These are phyloP conservation scores for Heliconius ismenius DNA, from an alignment of 2,888 invertebrate genomes.

Conservation along the genomic window DNA sequence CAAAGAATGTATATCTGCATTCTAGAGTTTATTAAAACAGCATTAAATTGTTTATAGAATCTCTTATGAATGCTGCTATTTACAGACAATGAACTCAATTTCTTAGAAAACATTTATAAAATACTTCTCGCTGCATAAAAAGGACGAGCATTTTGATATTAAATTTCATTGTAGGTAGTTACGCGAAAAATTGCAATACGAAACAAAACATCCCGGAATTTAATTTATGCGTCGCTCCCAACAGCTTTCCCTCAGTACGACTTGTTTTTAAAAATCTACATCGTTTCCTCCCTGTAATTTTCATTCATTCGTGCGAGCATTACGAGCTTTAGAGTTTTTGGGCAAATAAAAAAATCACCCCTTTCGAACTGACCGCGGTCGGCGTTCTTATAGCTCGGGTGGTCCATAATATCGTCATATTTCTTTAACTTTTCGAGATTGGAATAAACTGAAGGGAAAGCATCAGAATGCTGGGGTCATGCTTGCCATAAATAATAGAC, in stretches of 20 bases:
- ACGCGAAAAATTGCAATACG: constrained; percentile 47
- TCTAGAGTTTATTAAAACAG: constrained; percentile 10
- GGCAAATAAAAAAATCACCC: constrained; percentile 62
- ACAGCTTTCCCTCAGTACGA: constrained; percentile 45
- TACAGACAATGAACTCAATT: constrained; percentile 31
- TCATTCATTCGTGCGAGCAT: constrained; percentile 47
- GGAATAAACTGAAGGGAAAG: constrained; percentile 75
- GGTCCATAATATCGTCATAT: constrained; percentile 80
- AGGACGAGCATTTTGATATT: constrained; percentile 44
- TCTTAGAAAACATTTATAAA: constrained; percentile 44
- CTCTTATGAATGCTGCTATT: constrained; percentile 35
- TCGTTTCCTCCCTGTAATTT: constrained; percentile 45
- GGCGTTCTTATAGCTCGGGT: constrained; percentile 65
- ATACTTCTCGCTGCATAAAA: constrained; percentile 40
- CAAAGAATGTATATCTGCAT: background rate
- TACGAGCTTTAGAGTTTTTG: constrained; percentile 41
- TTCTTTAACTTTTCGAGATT: constrained; percentile 78
- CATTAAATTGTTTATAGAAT: constrained; percentile 10
- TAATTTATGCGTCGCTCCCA: constrained; percentile 59
- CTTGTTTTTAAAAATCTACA: constrained; percentile 45
- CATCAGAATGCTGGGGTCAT: constrained; percentile 73
- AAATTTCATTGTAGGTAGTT: constrained; percentile 43
- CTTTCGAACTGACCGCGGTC: constrained; percentile 68
- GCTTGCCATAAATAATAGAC: constrained; percentile 77
- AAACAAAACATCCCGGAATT: constrained; percentile 61